These are phyloP conservation scores for Zaprionus africanus DNA, from an alignment of 1,140 invertebrate species.

Conservation along the genomic window DNA sequence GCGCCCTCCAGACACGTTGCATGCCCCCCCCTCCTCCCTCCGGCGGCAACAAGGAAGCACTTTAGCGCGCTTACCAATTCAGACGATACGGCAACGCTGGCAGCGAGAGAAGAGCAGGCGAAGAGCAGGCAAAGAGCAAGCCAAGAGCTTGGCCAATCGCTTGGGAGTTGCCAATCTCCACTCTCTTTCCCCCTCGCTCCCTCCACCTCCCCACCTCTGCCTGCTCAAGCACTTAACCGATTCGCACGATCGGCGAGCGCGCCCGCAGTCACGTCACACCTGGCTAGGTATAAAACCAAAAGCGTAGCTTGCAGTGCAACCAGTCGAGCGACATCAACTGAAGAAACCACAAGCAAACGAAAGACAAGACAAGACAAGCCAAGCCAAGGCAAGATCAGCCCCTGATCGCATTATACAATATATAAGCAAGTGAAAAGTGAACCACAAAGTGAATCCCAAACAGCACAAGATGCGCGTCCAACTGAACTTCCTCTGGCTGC, in stretches of 20 bases:
- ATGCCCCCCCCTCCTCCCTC: not conserved
- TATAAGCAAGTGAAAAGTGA: constrained; percentile 13
- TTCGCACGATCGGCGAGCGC: constrained; percentile 18
- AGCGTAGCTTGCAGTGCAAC: constrained; percentile 57
- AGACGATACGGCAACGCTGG: constrained; percentile 24
- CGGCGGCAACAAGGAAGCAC: not conserved
- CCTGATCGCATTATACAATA: not conserved
- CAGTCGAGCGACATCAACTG: constrained; percentile 52
- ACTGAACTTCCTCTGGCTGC: constrained; percentile 37
- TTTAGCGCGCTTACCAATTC: not conserved
- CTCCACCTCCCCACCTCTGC: not conserved
- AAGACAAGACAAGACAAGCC: not conserved
- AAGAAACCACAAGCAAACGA: constrained; percentile 49
- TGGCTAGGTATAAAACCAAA: constrained; percentile 68
- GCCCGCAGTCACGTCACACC: constrained; percentile 53
- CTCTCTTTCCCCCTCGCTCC: not conserved
- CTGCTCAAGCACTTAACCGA: not conserved
- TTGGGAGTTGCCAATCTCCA: not conserved
- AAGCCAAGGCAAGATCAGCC: not conserved
- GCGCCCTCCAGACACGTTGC: too few relatives aligned
- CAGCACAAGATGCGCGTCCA: constrained; percentile 9
- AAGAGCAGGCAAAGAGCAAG: constrained; percentile 5
- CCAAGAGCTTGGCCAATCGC: not conserved
- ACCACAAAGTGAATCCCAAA: constrained; percentile 23
- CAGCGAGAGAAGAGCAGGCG: not conserved